Percentiles rank a stretch among this genome's conserved stretches.
Evolutionary conservation across 2,888 invertebrate species (phyloP).

Genomic region (Nebria brevicollis): DNA sequence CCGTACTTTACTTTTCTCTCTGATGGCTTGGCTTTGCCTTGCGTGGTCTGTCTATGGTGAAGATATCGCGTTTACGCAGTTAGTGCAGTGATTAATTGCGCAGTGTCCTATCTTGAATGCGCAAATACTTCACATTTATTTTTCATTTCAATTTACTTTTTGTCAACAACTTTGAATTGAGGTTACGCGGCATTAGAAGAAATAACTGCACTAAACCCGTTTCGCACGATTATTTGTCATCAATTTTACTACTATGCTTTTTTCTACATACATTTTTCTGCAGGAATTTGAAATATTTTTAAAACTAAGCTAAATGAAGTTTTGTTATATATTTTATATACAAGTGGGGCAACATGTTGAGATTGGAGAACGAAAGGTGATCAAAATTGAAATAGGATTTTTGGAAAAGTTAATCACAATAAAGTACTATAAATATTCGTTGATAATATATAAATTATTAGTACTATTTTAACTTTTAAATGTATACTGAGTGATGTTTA

Average conservation of each 20-base stretch:
- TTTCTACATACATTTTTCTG: not conserved
- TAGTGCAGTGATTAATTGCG: not conserved
- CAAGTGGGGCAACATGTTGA: too few species aligned
- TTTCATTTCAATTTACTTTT: not conserved
- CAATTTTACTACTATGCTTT: not conserved
- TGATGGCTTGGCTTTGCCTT: not conserved
- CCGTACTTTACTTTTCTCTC: not conserved
- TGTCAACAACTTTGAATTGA: not conserved
- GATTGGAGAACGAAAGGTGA: too few species aligned
- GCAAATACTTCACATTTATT: constrained; percentile 1
- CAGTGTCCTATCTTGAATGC: not conserved
- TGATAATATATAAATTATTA: too few species aligned
- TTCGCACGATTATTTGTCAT: not conserved
- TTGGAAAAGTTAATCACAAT: too few species aligned
- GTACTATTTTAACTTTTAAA: too few species aligned
- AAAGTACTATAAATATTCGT: too few species aligned
- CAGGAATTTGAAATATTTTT: too few species aligned
- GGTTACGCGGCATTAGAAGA: not conserved
- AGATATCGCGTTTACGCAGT: not conserved
- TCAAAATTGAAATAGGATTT: too few species aligned
- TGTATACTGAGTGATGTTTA: too few species aligned
- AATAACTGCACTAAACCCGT: not conserved
- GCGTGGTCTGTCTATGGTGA: not conserved
- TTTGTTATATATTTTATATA: too few species aligned
- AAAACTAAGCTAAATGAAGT: too few species aligned